Evolutionary conservation across 2,797 vertebrate species (phyloP).

Genomic region (Spinibarbus caldwelli): DNA sequence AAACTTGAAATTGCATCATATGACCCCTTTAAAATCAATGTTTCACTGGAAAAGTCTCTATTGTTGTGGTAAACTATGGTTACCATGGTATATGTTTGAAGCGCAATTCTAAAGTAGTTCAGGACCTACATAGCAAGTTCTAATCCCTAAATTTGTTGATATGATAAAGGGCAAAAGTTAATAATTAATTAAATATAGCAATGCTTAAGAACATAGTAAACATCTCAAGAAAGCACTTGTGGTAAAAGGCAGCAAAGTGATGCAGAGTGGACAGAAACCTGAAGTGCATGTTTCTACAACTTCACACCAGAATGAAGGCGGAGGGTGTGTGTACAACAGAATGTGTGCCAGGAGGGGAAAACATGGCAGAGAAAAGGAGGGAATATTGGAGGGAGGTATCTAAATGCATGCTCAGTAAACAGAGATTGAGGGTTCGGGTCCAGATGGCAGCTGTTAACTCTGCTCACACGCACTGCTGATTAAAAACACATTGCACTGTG

Average conservation of each 20-base stretch:
- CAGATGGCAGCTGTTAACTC: slow-evolving; percentile 85
- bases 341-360: slow-evolving; percentile 53
- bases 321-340: slow-evolving; percentile 49
- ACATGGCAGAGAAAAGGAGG: slow-evolving; percentile 44
- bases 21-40: slow-evolving; percentile 9
- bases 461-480: slow-evolving; percentile 83
- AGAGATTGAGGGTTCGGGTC: slow-evolving; percentile 77
- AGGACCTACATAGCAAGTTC: neutral
- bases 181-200: neutral
- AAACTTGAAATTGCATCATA: no score
- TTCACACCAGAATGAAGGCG: slow-evolving; percentile 67
- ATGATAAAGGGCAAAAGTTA: neutral
- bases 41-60: neutral
- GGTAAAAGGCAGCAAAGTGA: slow-evolving; percentile 36
- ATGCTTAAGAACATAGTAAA: slow-evolving; percentile 15
- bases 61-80: neutral
- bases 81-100: neutral
- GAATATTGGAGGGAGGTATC: slow-evolving; percentile 54
- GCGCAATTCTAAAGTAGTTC: neutral
- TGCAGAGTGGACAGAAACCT: slow-evolving; percentile 52
- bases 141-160: neutral
- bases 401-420: slow-evolving; percentile 73
- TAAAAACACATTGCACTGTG: slow-evolving; percentile 81
- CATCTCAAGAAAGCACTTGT: slow-evolving; percentile 17
- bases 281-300: slow-evolving; percentile 67